Evolutionary conservation across 2,797 vertebrate species (phyloP).

Genomic region (Argentina silus): DNA sequence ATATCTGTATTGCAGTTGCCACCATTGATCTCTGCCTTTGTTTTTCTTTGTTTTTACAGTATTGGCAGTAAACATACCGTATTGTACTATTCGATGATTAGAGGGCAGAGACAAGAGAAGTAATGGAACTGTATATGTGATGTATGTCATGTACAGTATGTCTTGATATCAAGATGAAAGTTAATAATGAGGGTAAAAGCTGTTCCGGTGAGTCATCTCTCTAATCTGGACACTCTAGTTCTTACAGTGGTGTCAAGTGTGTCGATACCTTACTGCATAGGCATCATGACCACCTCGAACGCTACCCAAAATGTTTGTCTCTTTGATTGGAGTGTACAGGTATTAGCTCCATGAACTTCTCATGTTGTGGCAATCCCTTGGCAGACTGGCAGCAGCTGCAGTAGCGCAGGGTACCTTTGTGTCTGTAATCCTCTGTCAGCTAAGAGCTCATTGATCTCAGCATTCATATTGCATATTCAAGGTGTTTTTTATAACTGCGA

Average conservation of each 20-base stretch:
- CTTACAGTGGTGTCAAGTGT: neutral
- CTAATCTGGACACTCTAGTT: neutral
- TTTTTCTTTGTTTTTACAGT: neutral
- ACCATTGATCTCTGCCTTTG: neutral
- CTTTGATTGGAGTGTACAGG: constrained; percentile 1
- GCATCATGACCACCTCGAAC: too few species aligned
- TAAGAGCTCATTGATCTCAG: constrained; percentile 16
- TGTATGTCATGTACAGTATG: neutral
- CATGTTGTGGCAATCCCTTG: neutral
- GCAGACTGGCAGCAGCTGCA: neutral
- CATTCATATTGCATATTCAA: constrained; percentile 22
- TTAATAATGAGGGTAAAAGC: neutral
- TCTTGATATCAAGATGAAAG: neutral
- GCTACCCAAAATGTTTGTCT: neutral
- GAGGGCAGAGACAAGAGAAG: neutral
- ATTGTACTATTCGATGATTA: too few species aligned
- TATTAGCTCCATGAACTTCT: constrained; percentile 7
- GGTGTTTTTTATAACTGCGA: constrained; percentile 20
- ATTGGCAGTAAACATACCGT: neutral
- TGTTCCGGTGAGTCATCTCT: neutral
- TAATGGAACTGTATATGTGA: neutral
- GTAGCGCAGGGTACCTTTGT: neutral
- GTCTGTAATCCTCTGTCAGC: constrained; percentile 25
- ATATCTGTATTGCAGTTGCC: too few species aligned
- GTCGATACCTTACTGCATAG: neutral